phyloP scores from a whole-genome alignment of 2,888 invertebrate species.

The Lasioglossum villosulum region DNA sequence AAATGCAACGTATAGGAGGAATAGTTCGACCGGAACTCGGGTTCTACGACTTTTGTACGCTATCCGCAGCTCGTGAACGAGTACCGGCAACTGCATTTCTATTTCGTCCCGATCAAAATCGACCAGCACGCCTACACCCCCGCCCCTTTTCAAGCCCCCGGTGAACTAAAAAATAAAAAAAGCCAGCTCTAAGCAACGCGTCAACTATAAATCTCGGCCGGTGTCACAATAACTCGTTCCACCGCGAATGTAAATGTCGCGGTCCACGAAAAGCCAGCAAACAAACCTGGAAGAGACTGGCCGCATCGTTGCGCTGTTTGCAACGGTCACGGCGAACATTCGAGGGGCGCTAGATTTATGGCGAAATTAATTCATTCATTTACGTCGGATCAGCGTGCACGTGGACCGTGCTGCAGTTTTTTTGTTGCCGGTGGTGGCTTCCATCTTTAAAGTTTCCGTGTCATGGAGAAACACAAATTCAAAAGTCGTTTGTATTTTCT shows the following conservation, averaged over 20 bases:
- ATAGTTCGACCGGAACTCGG: not conserved
- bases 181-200: constrained; percentile 41
- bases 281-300: constrained; percentile 30
- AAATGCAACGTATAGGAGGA: not conserved
- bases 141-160: constrained; percentile 32
- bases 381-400: not conserved
- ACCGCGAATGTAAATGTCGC: constrained; percentile 45
- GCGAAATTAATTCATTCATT: constrained; percentile 20
- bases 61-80: not conserved
- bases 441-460: not conserved
- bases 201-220: constrained; percentile 43
- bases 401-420: not conserved
- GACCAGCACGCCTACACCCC: constrained; percentile 16
- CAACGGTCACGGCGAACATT: constrained; percentile 6
- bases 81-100: constrained; percentile 25
- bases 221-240: constrained; percentile 44
- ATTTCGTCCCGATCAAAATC: constrained; percentile 35
- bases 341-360: constrained; percentile 17
- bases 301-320: constrained; percentile 35
- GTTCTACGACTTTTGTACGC: constrained; percentile 28
- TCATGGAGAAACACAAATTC: not conserved
- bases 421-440: too few species aligned
- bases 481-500: not conserved
- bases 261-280: constrained; percentile 30
- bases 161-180: not conserved